Conservation (phyloP, 2,888 invertebrate genomes). For the Macaria notata region DNA sequence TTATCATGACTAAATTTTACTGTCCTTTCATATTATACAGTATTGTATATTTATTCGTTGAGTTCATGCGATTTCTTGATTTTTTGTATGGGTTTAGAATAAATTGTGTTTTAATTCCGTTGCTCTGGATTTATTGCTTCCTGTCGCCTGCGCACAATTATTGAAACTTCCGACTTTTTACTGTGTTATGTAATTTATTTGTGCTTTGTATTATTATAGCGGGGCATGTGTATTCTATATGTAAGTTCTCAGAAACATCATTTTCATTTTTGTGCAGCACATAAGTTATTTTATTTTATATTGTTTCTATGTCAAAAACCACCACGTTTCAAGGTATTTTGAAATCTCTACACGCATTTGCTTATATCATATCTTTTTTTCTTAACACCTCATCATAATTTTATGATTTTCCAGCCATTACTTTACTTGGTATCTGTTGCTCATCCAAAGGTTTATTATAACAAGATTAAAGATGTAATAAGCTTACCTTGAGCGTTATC, state of each 20-base stretch:
- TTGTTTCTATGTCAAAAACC: no score
- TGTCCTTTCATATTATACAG: constrained; percentile 38
- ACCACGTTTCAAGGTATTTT: no score
- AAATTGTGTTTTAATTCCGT: constrained; percentile 15
- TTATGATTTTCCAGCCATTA: no score
- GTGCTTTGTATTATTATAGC: constrained; percentile 1
- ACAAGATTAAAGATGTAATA: not conserved
- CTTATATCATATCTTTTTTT: no score
- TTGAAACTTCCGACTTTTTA: constrained; percentile 17
- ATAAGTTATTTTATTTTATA: no score
- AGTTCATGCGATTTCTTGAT: constrained; percentile 28
- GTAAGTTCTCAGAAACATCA: no score
- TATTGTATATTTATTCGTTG: constrained; percentile 22
- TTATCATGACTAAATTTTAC: constrained; percentile 44
- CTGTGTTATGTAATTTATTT: constrained; percentile 10
- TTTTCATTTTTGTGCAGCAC: no score
- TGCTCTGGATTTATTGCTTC: constrained; percentile 23
- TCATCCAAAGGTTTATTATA: no score
- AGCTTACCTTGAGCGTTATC: constrained; percentile 4
- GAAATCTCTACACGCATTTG: no score
- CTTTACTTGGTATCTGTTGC: no score
- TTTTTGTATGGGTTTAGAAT: constrained; percentile 15
- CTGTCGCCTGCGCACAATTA: constrained; percentile 17
- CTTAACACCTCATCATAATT: no score
- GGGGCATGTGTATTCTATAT: no score